Conservation (phyloP, 2,113 vertebrate species). For the Proterorhinus semilunaris region DNA sequence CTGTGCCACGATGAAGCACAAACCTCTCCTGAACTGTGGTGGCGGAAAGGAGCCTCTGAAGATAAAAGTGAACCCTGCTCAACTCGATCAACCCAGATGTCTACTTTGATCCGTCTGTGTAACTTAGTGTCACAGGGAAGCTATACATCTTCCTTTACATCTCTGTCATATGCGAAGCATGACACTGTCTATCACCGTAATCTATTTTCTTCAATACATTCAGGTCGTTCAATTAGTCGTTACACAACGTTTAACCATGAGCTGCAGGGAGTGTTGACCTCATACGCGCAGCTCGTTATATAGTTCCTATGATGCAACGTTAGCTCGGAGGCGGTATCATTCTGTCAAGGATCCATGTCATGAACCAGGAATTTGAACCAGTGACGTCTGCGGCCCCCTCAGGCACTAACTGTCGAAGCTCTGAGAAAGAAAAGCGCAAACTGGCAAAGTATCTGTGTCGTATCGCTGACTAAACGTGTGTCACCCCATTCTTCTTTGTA, state of each 20-base stretch:
- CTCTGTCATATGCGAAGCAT: neutral
- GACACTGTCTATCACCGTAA: neutral
- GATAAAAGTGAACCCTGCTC: too few species aligned
- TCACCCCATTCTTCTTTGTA: slow-evolving; percentile 2
- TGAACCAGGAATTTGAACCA: slow-evolving; percentile 6
- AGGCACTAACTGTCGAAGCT: slow-evolving; percentile 7
- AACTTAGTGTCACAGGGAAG: neutral
- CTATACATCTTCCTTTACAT: neutral
- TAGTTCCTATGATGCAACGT: neutral
- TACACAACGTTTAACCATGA: neutral
- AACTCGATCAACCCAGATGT: too few species aligned
- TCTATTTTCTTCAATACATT: neutral
- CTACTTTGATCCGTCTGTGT: neutral
- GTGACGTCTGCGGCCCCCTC: neutral
- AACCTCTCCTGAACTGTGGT: too few species aligned
- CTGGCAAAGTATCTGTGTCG: neutral
- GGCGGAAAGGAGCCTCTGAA: too few species aligned
- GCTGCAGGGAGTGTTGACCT: neutral
- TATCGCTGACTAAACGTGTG: neutral
- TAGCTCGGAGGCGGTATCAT: neutral
- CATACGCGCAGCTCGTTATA: neutral
- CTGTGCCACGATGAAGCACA: too few species aligned
- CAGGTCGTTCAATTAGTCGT: neutral
- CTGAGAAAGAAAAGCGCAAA: neutral
- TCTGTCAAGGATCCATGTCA: neutral